Percentiles rank a stretch among this genome's conserved stretches.
Evolutionary conservation across 2,113 vertebrate species (phyloP).

Genomic region (Alexandromys fortis): DNA sequence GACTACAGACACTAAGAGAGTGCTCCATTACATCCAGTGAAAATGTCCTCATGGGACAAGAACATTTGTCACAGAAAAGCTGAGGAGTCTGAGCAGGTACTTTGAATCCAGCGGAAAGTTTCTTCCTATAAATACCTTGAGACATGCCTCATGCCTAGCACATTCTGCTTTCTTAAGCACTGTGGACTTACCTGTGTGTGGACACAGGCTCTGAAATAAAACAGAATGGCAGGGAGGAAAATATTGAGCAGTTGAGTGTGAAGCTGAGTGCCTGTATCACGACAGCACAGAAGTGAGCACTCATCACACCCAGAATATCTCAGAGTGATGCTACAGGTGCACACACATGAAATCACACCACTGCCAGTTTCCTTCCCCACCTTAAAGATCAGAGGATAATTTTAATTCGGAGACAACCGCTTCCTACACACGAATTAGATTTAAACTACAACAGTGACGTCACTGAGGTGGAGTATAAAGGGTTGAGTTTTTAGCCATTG

Average conservation of each 20-base stretch:
- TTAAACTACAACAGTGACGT: constrained; percentile 83
- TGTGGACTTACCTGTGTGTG: neutral
- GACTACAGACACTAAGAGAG: no score
- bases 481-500: constrained; percentile 79
- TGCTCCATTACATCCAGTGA: neutral
- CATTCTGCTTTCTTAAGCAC: no score
- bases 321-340: neutral
- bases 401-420: constrained; percentile 62
- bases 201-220: neutral
- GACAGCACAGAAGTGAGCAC: neutral
- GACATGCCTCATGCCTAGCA: neutral
- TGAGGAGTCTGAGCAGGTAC: neutral
- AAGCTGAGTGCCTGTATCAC: neutral
- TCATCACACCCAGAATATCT: neutral
- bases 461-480: constrained; percentile 82
- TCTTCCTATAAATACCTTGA: neutral
- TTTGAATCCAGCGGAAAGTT: neutral
- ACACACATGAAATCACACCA: constrained; percentile 9
- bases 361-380: neutral
- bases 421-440: constrained; percentile 79
- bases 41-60: neutral
- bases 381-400: constrained; percentile 57
- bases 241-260: neutral
- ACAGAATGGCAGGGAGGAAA: neutral
- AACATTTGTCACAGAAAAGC: neutral